These are phyloP conservation scores for Hestina assimilis DNA, from an alignment of 1,140 invertebrate species.

Conservation along the genomic window DNA sequence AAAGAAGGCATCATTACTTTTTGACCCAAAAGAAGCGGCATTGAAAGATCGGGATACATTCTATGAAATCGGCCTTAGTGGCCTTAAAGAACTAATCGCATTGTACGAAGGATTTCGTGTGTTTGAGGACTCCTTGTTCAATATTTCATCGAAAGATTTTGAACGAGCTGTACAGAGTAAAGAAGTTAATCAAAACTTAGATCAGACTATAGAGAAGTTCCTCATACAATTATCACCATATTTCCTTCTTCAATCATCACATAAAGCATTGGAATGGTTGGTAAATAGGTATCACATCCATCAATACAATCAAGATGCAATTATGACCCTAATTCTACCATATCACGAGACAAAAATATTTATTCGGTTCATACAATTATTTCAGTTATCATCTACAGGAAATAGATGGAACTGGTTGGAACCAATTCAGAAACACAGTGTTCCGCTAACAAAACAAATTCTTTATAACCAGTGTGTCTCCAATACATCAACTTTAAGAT, in stretches of 20 bases:
- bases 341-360: slow-evolving; percentile 96
- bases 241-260: slow-evolving; percentile 88
- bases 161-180: slow-evolving; percentile 88
- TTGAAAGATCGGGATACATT: slow-evolving; percentile 89
- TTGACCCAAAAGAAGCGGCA: slow-evolving; percentile 93
- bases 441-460: slow-evolving; percentile 84
- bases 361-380: slow-evolving; percentile 87
- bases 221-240: slow-evolving; percentile 91
- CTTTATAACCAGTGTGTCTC: slow-evolving; percentile 85
- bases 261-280: slow-evolving; percentile 96
- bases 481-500: slow-evolving; percentile 85
- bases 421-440: slow-evolving; percentile 85
- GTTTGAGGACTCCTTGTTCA: slow-evolving; percentile 89
- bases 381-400: slow-evolving; percentile 80
- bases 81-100: slow-evolving; percentile 88
- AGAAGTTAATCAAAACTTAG: slow-evolving; percentile 87
- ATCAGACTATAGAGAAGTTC: slow-evolving; percentile 89
- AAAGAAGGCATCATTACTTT: slow-evolving; percentile 89
- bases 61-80: slow-evolving; percentile 90
- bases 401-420: slow-evolving; percentile 90
- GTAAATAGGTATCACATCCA: slow-evolving; percentile 93
- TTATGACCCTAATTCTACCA: slow-evolving; percentile 90
- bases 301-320: slow-evolving; percentile 89
- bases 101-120: slow-evolving; percentile 85
- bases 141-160: slow-evolving; percentile 84